A percentile compares a stretch with the other conserved stretches of the same genome.
phyloP scores from a whole-genome alignment of 2,888 invertebrate genomes.

The Coelinius sp. region DNA sequence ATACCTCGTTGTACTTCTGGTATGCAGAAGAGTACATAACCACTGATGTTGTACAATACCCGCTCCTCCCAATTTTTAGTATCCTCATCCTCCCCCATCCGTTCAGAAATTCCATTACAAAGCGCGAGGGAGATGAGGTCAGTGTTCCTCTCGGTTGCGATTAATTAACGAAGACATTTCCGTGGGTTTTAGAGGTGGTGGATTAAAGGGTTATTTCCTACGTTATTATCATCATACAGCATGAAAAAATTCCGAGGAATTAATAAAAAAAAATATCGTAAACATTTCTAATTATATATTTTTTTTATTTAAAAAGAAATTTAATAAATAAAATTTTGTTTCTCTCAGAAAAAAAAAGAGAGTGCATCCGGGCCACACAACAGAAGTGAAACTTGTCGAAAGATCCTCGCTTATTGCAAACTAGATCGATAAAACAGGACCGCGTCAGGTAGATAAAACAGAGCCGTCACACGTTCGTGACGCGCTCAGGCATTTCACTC shows the following conservation, averaged over 20 bases:
- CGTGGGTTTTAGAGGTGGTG: neutral
- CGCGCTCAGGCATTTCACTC: too few relatives aligned
- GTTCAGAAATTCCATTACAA: slow-evolving; percentile 67
- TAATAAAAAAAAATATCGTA: neutral
- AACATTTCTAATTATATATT: neutral
- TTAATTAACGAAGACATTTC: slow-evolving; percentile 49
- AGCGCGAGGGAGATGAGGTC: slow-evolving; percentile 54
- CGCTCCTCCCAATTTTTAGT: slow-evolving; percentile 21
- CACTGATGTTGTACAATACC: slow-evolving; percentile 15
- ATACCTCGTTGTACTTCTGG: neutral
- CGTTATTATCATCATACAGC: neutral
- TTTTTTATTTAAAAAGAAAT: neutral
- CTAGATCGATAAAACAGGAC: too few relatives aligned
- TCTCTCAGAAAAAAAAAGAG: too few relatives aligned
- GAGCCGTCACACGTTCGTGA: too few relatives aligned
- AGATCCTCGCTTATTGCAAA: too few relatives aligned
- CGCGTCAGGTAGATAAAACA: too few relatives aligned
- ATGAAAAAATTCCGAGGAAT: neutral
- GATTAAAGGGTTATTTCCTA: slow-evolving; percentile 29
- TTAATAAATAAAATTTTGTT: too few relatives aligned
- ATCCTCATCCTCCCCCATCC: slow-evolving; percentile 28
- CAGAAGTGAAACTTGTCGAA: too few relatives aligned
- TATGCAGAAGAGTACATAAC: slow-evolving; percentile 7
- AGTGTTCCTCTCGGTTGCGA: slow-evolving; percentile 43
- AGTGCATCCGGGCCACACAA: too few relatives aligned